These are phyloP conservation scores for Siniperca chuatsi DNA, from an alignment of 2,113 vertebrate genomes.

Conservation along the genomic window DNA sequence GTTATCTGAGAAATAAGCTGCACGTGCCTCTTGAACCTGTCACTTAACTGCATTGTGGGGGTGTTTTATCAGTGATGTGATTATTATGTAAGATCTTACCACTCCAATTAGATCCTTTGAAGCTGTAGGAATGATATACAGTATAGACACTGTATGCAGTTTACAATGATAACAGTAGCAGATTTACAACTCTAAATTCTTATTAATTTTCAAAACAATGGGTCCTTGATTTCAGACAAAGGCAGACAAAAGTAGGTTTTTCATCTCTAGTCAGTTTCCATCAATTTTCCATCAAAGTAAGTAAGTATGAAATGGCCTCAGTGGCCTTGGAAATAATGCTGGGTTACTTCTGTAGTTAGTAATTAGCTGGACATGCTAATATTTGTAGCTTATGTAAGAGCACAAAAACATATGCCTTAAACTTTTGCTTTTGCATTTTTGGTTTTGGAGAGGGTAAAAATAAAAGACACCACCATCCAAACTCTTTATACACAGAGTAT, in stretches of 20 bases:
- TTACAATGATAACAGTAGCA: too few relatives aligned
- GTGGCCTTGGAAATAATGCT: too few relatives aligned
- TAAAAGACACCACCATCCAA: not conserved
- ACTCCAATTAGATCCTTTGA: constrained; percentile 18
- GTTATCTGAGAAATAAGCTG: constrained; percentile 12
- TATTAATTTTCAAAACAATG: not conserved
- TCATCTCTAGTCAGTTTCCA: not conserved
- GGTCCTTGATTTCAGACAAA: not conserved
- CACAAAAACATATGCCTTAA: too few relatives aligned
- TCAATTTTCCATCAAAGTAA: not conserved
- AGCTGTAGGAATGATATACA: not conserved
- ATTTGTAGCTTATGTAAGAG: not conserved
- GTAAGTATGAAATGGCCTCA: too few relatives aligned
- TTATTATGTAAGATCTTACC: constrained; percentile 45
- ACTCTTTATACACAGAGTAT: not conserved
- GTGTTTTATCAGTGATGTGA: constrained; percentile 37
- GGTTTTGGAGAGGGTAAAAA: not conserved
- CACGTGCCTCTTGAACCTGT: constrained; percentile 47
- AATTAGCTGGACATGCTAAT: not conserved
- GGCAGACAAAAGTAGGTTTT: not conserved
- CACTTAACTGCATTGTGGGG: constrained; percentile 37
- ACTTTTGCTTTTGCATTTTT: not conserved
- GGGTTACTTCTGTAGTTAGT: not conserved
- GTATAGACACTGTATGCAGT: not conserved
- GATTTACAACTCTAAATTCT: not conserved